phyloP scores from a whole-genome alignment of 2,113 vertebrate genomes.

The Columba livia region DNA sequence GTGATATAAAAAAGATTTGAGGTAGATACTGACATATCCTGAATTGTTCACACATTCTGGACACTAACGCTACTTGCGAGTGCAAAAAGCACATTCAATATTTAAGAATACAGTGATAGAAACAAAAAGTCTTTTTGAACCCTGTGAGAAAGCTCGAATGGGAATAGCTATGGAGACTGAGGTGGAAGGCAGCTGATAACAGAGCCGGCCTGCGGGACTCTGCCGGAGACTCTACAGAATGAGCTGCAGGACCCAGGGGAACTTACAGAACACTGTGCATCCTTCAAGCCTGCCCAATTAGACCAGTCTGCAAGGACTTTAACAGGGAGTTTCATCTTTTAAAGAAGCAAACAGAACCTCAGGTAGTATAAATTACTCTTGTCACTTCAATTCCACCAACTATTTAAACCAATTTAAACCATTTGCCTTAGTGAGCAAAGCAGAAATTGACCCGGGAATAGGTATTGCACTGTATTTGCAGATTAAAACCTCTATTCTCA shows the following conservation, averaged over 20 bases:
- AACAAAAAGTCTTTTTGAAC: neutral
- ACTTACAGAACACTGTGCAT: neutral
- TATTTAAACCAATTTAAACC: constrained; percentile 47
- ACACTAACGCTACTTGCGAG: neutral
- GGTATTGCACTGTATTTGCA: neutral
- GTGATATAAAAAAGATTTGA: neutral
- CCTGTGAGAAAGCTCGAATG: neutral
- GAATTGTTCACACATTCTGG: neutral
- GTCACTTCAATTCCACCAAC: constrained; percentile 58
- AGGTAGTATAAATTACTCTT: constrained; percentile 51
- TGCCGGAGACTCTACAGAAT: neutral
- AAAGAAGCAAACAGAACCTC: neutral
- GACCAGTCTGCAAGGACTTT: neutral
- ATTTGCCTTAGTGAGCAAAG: constrained; percentile 30
- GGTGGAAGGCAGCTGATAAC: neutral
- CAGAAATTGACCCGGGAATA: constrained; percentile 21
- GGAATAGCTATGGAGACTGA: neutral
- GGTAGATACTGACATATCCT: neutral
- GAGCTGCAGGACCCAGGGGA: neutral
- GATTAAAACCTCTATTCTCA: neutral
- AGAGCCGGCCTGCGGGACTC: neutral
- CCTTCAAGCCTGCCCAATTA: neutral
- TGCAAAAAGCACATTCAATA: neutral
- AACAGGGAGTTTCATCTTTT: neutral
- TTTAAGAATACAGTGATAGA: neutral